Conservation (phyloP, 2,888 invertebrate genomes). For the Chaitophorus viminalis region DNA sequence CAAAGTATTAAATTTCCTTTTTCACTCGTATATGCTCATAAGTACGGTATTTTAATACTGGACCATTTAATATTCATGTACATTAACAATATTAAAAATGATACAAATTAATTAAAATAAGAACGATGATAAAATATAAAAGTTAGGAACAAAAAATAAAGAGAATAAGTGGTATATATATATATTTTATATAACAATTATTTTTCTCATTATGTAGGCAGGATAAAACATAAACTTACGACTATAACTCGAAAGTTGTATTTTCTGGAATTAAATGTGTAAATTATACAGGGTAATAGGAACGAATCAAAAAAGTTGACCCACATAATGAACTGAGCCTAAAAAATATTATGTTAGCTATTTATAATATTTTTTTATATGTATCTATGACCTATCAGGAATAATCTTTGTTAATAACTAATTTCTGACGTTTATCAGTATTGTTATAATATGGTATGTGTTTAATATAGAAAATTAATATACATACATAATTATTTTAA, state of each 20-base stretch:
- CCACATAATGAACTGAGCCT: not conserved
- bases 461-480: not conserved
- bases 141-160: not conserved
- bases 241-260: not conserved
- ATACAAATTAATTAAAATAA: constrained; percentile 23
- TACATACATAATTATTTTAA: not conserved
- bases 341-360: not conserved
- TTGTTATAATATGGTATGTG: not conserved
- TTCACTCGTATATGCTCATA: not conserved
- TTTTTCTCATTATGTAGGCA: not conserved
- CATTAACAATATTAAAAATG: not conserved
- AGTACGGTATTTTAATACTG: not conserved
- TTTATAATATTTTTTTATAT: not conserved
- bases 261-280: constrained; percentile 27
- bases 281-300: constrained; percentile 11
- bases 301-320: not conserved
- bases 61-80: constrained; percentile 8
- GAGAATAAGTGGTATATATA: not conserved
- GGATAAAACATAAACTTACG: constrained; percentile 29
- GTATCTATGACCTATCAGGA: too few species aligned
- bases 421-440: not conserved
- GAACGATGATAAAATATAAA: constrained; percentile 16
- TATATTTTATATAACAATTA: not conserved
- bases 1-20: not conserved
- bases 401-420: not conserved